Evolutionary conservation across 2,888 invertebrate species (phyloP), one percentile per base, ranked within the genome.

Genomic region (Gerris lacustris): DNA sequence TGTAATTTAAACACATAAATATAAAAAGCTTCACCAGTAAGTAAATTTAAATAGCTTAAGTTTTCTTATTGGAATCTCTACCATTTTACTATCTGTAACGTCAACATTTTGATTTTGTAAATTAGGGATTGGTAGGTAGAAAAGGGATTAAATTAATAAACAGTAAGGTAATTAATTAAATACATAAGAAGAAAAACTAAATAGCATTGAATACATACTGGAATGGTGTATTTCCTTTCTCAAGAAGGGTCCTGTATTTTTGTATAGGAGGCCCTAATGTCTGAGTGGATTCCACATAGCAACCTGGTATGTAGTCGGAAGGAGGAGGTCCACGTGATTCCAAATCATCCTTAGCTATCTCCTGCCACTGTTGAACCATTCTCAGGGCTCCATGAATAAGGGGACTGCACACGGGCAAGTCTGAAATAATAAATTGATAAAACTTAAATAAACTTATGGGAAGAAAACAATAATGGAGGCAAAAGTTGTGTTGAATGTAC

Each of bases 221-320:
- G 82, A 99, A 99, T 43, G 99, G 99, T 0, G 97, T 97, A 79
- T 99, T 98, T 76, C 90, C 89, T 76, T 91, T 91, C 77, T 96
- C 96, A 75, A 97, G 82, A 67, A 98, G 83, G 78, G 94, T 91
- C 77, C 92, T 87, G 82, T 96, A 96, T 82, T 96, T 97, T 79
- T 93, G 90, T 76, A 94, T 91, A 66, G 94, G 89, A 45, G 95
- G 91, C n/a, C 92, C 90, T 9, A 86, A 82, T 0, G 85, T 83
- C 15, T 69, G 71, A n/a, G 80, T 85, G 73, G 86, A 88, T 78
- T 94, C 92, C 5, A 94, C 87, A 80, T 90, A 91, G 80, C 94
- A 92, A 45, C 94, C 94, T 7, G 96, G 93, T 77, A 97, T 92
- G 80, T 90, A 96, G 82, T 93, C 90, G 0, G 85, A 83, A 0